These are phyloP conservation scores for Scaeva pyrastri DNA, from an alignment of 2,888 invertebrate genomes.

Conservation along the genomic window DNA sequence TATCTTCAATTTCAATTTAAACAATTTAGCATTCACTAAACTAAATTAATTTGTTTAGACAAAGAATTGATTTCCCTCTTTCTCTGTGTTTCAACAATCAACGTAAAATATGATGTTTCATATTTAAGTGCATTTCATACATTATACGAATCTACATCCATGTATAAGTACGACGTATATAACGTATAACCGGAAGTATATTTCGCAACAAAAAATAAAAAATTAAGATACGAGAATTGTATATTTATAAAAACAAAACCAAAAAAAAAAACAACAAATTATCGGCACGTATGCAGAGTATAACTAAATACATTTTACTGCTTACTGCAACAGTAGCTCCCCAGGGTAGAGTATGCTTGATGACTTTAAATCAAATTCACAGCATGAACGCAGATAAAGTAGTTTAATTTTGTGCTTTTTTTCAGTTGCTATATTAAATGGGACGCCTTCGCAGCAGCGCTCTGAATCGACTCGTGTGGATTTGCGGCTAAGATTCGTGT, in stretches of 20 bases:
- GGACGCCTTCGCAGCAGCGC: conserved; percentile 24
- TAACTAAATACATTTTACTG: conserved; percentile 17
- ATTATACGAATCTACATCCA: too few species aligned
- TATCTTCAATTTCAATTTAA: conserved; percentile 61
- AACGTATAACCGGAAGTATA: conserved; percentile 60
- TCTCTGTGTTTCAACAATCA: conserved; percentile 11
- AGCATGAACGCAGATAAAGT: conserved; percentile 47
- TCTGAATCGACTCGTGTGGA: conserved; percentile 7
- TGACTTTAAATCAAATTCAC: conserved; percentile 46
- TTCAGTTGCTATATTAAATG: conserved; percentile 27
- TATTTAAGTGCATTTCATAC: not conserved
- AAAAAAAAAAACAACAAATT: conserved; percentile 7
- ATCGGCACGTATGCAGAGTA: conserved; percentile 51
- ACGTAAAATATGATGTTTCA: not conserved
- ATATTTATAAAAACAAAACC: conserved; percentile 21
- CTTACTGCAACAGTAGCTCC: conserved; percentile 34
- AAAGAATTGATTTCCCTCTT: conserved; percentile 53
- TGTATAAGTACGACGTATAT: too few species aligned
- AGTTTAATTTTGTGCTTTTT: conserved; percentile 19
- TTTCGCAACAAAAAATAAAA: conserved; percentile 55
- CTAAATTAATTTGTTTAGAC: conserved; percentile 65
- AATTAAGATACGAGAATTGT: conserved; percentile 53
- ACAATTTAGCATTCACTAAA: conserved; percentile 52
- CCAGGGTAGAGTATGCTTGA: conserved; percentile 7
- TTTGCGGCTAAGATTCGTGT: conserved; percentile 32